Base-by-base conservation (phyloP, 2,888 invertebrate genomes). In the Chaetogeoica ovagalla region DNA sequence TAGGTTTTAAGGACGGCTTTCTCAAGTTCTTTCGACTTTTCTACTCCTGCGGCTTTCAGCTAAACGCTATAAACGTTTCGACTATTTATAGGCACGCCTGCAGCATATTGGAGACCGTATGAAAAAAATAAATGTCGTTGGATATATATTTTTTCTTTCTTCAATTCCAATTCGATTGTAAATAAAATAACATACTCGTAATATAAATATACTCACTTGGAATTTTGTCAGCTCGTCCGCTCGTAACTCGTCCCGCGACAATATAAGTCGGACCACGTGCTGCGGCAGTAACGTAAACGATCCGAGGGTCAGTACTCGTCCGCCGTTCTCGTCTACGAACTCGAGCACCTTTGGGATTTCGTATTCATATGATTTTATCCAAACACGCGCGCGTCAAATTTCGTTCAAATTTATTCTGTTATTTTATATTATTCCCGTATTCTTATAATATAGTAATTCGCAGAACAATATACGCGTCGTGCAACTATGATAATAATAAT, bases 211-310 rank as follows among this genome's bases (percentile, higher is more conserved):
- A 77, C 76, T 79, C 84, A 91, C 92, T 88, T 92, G 94, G 85
- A 94, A 94, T 86, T 96, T 96, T 7, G 95, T 95, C 84, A 96
- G 95, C 86, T 97, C 96, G 85, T 96, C 96, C 17, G 96, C 96
- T 81, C 94, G 90, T 5, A 96, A 88, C 85, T 96, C 96, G 84
- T 96, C 96, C 72, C 96, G 89, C 0, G 94, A 94, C 83, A 97
- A 88, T 85, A 97, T 96, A 82, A 97, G 88, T 84, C 96, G 89
- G 0, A 97, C 96, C 0, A 97, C 96, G 86, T 96, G 96, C 85
- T 96, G 94, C 0, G 96, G 96, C 70, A 96, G 88, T 39, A 96
- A 87, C 0, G 96, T 96, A 85, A 97, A 96, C 19, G 83, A 83
- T 65, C 83, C 96, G 83, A 96, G 88, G 86, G 95, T 96, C 60